Evolutionary conservation across 2,888 invertebrate species (phyloP).

Genomic region (Andrena hattorfiana): DNA sequence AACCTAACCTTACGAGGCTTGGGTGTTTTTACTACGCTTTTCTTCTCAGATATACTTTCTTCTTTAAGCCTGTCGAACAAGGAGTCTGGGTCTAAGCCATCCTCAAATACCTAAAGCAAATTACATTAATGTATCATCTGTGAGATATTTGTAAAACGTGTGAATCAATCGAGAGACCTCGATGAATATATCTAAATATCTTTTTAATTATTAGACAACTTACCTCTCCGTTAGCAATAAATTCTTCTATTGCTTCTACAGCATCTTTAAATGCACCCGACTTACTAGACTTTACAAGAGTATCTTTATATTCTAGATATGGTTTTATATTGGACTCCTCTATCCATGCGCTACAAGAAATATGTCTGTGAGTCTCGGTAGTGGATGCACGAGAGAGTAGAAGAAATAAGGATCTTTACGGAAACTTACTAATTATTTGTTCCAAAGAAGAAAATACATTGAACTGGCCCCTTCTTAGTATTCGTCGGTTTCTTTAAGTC

Average conservation of each 20-base stretch:
- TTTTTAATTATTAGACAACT: conserved; percentile 65
- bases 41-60: conserved; percentile 85
- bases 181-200: conserved; percentile 4
- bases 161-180: not conserved
- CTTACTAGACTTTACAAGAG: conserved; percentile 91
- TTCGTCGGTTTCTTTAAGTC: conserved; percentile 91
- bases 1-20: conserved; percentile 84
- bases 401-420: conserved; percentile 37
- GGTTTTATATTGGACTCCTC: conserved; percentile 93
- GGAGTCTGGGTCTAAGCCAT: conserved; percentile 88
- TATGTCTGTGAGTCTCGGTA: conserved; percentile 30
- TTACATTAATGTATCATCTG: conserved; percentile 18
- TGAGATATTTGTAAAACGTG: too few species aligned
- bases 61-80: conserved; percentile 91
- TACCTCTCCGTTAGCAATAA: conserved; percentile 90
- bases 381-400: conserved; percentile 11
- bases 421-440: conserved; percentile 96
- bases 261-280: conserved; percentile 92
- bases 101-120: conserved; percentile 85
- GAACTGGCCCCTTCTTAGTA: conserved; percentile 89
- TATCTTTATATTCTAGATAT: conserved; percentile 92
- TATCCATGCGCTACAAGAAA: conserved; percentile 92
- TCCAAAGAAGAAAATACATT: conserved; percentile 97
- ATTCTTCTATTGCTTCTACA: conserved; percentile 92
- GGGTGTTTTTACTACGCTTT: conserved; percentile 81